A percentile compares a stretch with the other conserved stretches of the same genome.
Conservation (phyloP, 53 echinoderm and acorn worm genomes). For the Luidia sarsii region DNA sequence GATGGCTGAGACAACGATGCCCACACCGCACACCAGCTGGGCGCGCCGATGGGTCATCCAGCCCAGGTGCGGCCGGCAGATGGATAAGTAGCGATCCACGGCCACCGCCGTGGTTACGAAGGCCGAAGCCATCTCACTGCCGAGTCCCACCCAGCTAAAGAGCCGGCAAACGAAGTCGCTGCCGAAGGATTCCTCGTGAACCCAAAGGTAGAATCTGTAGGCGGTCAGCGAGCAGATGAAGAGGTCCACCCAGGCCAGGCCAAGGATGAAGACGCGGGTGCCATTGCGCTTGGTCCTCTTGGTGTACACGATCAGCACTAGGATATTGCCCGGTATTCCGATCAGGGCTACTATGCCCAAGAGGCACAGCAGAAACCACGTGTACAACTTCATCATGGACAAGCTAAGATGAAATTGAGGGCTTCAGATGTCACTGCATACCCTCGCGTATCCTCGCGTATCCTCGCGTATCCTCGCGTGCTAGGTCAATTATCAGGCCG, state of each 20-base stretch:
- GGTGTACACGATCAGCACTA: slow-evolving; percentile 64
- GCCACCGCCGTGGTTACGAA: slow-evolving; percentile 78
- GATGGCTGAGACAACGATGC: slow-evolving; percentile 26
- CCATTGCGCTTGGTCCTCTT: slow-evolving; percentile 57
- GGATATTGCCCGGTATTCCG: slow-evolving; percentile 73
- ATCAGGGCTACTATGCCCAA: slow-evolving; percentile 55
- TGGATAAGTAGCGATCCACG: slow-evolving; percentile 68
- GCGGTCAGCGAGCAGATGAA: slow-evolving; percentile 60
- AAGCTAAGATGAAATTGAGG: too few relatives aligned
- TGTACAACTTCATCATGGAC: slow-evolving; percentile 44
- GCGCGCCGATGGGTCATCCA: slow-evolving; percentile 62
- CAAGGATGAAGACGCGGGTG: slow-evolving; percentile 65
- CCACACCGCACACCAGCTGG: slow-evolving; percentile 12
- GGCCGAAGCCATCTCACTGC: slow-evolving; percentile 70
- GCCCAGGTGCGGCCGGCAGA: slow-evolving; percentile 69
- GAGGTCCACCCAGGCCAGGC: slow-evolving; percentile 56
- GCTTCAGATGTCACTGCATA: too few relatives aligned
- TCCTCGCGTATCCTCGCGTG: too few relatives aligned
- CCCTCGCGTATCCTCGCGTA: too few relatives aligned
- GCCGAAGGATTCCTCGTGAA: slow-evolving; percentile 58
- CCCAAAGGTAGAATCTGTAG: slow-evolving; percentile 65
- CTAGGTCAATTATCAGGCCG: too few relatives aligned
- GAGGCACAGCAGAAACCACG: slow-evolving; percentile 63
- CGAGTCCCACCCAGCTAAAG: slow-evolving; percentile 62
- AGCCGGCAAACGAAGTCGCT: slow-evolving; percentile 48